A percentile compares a stretch with the other conserved stretches of the same genome.
These are phyloP conservation scores for Leptothorax acervorum DNA, from an alignment of 2,888 invertebrate species.

Conservation along the genomic window DNA sequence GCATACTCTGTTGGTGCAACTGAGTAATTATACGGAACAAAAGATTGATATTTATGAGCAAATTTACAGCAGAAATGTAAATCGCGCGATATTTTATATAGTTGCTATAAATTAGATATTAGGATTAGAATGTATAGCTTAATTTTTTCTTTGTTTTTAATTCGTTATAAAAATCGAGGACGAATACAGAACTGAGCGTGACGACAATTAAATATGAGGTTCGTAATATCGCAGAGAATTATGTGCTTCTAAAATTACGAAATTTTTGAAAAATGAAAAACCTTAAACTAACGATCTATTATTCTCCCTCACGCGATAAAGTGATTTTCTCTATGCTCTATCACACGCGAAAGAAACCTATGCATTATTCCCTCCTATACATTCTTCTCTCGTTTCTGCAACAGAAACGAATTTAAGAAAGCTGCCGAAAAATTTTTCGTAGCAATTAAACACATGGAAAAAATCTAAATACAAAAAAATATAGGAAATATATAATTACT, in stretches of 20 bases:
- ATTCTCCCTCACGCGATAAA: conserved; percentile 21
- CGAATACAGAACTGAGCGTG: not conserved
- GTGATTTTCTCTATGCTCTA: not conserved
- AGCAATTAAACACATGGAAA: too few relatives aligned
- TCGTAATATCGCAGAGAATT: conserved; percentile 67
- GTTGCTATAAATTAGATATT: too few relatives aligned
- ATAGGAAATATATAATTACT: not conserved
- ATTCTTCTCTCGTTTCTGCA: conserved; percentile 3
- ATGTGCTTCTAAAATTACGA: conserved; percentile 61
- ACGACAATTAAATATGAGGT: conserved; percentile 17
- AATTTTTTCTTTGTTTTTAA: not conserved
- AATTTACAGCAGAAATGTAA: conserved; percentile 23
- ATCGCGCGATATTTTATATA: conserved; percentile 7
- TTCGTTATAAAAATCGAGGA: not conserved
- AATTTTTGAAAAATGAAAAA: conserved; percentile 51
- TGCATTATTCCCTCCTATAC: not conserved
- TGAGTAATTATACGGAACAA: conserved; percentile 21
- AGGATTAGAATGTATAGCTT: not conserved
- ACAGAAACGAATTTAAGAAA: not conserved
- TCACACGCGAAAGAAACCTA: not conserved
- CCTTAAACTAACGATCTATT: conserved; percentile 63
- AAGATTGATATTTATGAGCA: conserved; percentile 20
- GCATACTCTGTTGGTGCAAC: conserved; percentile 8
- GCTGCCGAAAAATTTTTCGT: not conserved
- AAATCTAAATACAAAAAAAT: not conserved